Conservation (phyloP, 1,140 invertebrate genomes). For the Aphelinus atriplicis region DNA sequence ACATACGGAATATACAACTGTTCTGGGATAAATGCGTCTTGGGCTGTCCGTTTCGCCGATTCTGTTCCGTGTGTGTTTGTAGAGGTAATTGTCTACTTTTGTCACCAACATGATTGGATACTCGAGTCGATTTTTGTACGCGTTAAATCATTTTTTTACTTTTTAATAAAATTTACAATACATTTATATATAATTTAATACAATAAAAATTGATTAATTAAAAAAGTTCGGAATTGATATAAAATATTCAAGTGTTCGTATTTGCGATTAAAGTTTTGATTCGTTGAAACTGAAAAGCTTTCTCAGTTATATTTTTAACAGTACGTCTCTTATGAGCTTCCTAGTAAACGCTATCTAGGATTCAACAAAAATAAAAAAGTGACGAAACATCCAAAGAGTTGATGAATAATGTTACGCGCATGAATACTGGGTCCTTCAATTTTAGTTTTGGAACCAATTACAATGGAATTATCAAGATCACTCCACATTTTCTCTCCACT, state of each 20-base stretch:
- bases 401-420: slow-evolving; percentile 15
- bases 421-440: slow-evolving; percentile 9
- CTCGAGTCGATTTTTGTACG: slow-evolving; percentile 6
- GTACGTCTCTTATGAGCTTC: too few species aligned
- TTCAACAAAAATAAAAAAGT: slow-evolving; percentile 14
- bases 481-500: too few species aligned
- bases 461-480: too few species aligned
- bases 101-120: slow-evolving; percentile 21
- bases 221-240: too few species aligned
- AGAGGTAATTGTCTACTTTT: slow-evolving; percentile 9
- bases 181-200: too few species aligned
- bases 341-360: too few species aligned
- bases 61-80: slow-evolving; percentile 4
- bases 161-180: neutral
- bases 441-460: neutral
- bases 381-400: slow-evolving; percentile 10
- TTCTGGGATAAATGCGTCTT: slow-evolving; percentile 46
- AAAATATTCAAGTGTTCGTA: too few species aligned
- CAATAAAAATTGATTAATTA: too few species aligned
- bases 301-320: too few species aligned
- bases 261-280: too few species aligned
- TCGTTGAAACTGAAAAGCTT: too few species aligned
- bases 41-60: slow-evolving; percentile 25
- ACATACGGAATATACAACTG: slow-evolving; percentile 50
- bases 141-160: slow-evolving; percentile 6